phyloP scores from a whole-genome alignment of 2,888 invertebrate genomes.

The Serripes groenlandicus region DNA sequence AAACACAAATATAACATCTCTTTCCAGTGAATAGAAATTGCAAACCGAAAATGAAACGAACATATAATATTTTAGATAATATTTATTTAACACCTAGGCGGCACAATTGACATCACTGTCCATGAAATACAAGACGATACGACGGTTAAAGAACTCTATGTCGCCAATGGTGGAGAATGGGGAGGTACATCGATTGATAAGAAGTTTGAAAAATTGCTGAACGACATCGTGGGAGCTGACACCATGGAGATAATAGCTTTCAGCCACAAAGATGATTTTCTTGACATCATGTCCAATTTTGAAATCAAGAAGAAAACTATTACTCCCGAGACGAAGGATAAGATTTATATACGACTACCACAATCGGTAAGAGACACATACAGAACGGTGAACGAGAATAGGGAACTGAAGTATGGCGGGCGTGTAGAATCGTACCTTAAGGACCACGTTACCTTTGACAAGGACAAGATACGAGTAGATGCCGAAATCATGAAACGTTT shows the following conservation, averaged over 20 bases:
- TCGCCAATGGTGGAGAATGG: conserved; percentile 60
- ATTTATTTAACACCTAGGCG: conserved; percentile 29
- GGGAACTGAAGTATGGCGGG: not conserved
- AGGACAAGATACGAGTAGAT: conserved; percentile 44
- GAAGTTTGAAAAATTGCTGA: conserved; percentile 33
- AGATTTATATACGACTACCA: conserved; percentile 35
- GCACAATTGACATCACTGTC: conserved; percentile 64
- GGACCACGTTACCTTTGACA: conserved; percentile 29
- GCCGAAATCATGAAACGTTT: conserved; percentile 49
- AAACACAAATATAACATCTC: too few species aligned
- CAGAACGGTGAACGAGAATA: conserved; percentile 28
- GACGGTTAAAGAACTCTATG: conserved; percentile 42
- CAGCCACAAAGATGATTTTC: conserved; percentile 44
- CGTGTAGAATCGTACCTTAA: conserved; percentile 2
- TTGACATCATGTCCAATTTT: conserved; percentile 32
- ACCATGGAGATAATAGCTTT: conserved; percentile 49
- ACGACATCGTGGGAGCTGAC: conserved; percentile 40
- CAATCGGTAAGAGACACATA: conserved; percentile 20
- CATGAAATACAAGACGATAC: conserved; percentile 42
- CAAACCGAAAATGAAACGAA: too few species aligned
- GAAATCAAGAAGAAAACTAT: conserved; percentile 55
- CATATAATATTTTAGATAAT: too few species aligned
- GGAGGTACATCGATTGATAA: conserved; percentile 51
- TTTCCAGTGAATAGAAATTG: too few species aligned
- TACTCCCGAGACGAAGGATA: conserved; percentile 7